phyloP scores from a whole-genome alignment of 2,888 invertebrate species.

The Sesia bembeciformis region DNA sequence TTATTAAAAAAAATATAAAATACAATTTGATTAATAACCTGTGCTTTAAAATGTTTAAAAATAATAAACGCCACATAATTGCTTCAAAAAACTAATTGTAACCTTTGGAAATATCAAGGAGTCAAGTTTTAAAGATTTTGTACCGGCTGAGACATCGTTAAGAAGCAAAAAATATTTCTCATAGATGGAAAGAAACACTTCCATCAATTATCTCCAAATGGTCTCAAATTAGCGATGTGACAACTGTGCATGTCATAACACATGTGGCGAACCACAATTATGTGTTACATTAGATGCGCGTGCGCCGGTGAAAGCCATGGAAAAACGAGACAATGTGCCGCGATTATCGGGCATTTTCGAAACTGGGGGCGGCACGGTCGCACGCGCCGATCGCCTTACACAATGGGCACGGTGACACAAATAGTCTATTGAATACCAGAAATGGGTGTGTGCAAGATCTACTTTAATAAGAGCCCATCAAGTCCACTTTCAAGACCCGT shows the following conservation, averaged over 20 bases:
- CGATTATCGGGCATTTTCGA: conserved; percentile 34
- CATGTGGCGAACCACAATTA: conserved; percentile 20
- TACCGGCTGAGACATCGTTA: no score
- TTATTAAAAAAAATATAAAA: no score
- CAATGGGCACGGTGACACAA: conserved; percentile 1
- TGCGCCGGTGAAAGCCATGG: conserved; percentile 31
- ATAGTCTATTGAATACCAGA: not conserved
- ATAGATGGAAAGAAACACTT: not conserved
- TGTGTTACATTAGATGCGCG: conserved; percentile 31
- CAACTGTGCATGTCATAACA: conserved; percentile 31
- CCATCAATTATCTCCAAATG: conserved; percentile 13
- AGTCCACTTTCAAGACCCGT: no score
- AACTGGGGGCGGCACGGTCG: conserved; percentile 18
- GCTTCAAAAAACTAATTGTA: no score
- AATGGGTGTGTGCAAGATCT: no score
- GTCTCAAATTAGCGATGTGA: conserved; percentile 20
- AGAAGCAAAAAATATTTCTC: no score
- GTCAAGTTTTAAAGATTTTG: no score
- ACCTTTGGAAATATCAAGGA: no score
- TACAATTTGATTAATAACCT: no score
- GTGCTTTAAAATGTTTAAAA: no score
- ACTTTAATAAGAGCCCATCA: no score
- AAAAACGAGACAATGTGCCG: conserved; percentile 33
- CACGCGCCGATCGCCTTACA: conserved; percentile 3
- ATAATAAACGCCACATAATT: no score